phyloP scores from a whole-genome alignment of 2,888 invertebrate genomes.

The Phaonia tiefii region DNA sequence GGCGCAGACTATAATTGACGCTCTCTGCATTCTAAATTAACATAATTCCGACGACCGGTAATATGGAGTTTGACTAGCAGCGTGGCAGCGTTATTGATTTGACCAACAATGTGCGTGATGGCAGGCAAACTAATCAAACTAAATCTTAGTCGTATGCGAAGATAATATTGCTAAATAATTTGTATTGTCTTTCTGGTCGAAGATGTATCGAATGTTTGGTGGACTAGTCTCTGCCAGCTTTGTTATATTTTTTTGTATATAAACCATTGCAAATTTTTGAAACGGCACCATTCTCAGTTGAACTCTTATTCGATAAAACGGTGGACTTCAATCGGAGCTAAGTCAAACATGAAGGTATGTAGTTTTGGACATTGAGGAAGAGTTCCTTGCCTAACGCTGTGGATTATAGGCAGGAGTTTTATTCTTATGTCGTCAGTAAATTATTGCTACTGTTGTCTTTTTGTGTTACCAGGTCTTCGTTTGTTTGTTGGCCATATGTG shows the following conservation, averaged over 20 bases:
- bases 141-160: no score
- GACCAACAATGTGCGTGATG: no score
- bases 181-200: no score
- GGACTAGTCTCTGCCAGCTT: no score
- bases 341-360: constrained; percentile 60
- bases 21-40: no score
- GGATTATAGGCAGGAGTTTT: constrained; percentile 44
- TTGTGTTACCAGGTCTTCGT: constrained; percentile 64
- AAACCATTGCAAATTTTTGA: background rate
- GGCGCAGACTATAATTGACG: no score
- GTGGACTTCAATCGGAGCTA: background rate
- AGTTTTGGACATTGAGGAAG: background rate
- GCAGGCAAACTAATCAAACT: no score
- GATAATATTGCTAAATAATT: no score
- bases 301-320: constrained; percentile 5
- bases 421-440: background rate
- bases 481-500: constrained; percentile 65
- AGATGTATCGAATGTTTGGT: background rate
- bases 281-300: background rate
- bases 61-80: no score
- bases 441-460: background rate
- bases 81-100: no score
- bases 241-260: background rate
- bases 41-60: no score
- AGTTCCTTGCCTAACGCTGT: constrained; percentile 34